Conservation (phyloP, 2,888 invertebrate genomes). For the Theristus sp. region DNA sequence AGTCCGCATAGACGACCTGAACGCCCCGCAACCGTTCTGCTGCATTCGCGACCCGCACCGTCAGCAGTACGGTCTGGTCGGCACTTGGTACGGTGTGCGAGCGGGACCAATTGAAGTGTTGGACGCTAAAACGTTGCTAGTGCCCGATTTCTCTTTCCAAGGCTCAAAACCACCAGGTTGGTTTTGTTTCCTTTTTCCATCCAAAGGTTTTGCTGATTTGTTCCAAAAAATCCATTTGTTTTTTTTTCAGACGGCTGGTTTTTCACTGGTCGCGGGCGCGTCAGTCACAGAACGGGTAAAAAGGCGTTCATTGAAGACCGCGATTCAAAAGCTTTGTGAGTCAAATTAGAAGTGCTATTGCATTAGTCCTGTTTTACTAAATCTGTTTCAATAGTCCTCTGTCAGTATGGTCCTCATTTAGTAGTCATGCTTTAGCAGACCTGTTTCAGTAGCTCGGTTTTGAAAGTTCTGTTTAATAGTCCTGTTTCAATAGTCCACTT, state of each 20-base stretch:
- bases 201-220: neutral
- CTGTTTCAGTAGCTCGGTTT: too few species aligned
- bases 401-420: too few species aligned
- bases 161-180: slow-evolving; percentile 22
- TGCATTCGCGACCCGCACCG: slow-evolving; percentile 11
- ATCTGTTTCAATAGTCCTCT: neutral
- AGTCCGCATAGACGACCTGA: slow-evolving; percentile 10
- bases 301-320: slow-evolving; percentile 17
- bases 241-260: slow-evolving; percentile 20
- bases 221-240: neutral
- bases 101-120: slow-evolving; percentile 15
- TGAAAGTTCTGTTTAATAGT: too few species aligned
- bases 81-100: slow-evolving; percentile 12
- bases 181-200: neutral
- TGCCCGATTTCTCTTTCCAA: slow-evolving; percentile 17
- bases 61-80: slow-evolving; percentile 13
- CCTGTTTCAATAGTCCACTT: too few species aligned
- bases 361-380: too few species aligned
- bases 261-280: slow-evolving; percentile 17
- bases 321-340: slow-evolving; percentile 13
- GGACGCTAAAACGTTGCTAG: slow-evolving; percentile 16
- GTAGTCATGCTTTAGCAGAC: too few species aligned
- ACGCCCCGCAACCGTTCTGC: slow-evolving; percentile 17
- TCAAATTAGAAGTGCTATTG: neutral
- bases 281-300: slow-evolving; percentile 15